phyloP scores from a whole-genome alignment of 2,888 invertebrate species.

The Chrysomela aeneicollis region DNA sequence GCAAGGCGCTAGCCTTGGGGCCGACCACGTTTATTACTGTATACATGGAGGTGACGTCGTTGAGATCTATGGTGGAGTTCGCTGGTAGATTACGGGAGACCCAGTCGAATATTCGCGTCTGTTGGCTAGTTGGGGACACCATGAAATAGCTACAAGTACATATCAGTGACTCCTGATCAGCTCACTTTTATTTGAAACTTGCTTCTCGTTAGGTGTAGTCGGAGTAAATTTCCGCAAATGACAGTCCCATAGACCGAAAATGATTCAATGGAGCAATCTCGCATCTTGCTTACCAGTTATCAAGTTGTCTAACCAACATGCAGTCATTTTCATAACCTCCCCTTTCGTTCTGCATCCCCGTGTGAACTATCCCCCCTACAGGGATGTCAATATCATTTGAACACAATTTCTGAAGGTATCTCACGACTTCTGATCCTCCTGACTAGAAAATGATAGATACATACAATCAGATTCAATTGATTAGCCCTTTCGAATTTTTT shows the following conservation, averaged over 20 bases:
- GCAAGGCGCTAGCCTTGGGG: constrained; percentile 71
- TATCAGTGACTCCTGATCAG: too few relatives aligned
- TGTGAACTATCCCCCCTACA: constrained; percentile 71
- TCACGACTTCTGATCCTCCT: constrained; percentile 66
- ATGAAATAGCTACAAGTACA: constrained; percentile 69
- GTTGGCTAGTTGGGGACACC: constrained; percentile 82
- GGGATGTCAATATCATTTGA: constrained; percentile 73
- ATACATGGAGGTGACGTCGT: constrained; percentile 77
- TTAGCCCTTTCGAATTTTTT: too few relatives aligned
- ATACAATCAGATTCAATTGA: constrained; percentile 4
- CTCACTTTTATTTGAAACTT: too few relatives aligned
- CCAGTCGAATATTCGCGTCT: constrained; percentile 77
- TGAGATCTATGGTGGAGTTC: constrained; percentile 67
- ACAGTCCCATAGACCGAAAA: too few relatives aligned
- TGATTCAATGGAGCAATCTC: too few relatives aligned
- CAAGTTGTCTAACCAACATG: constrained; percentile 70
- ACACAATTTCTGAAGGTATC: constrained; percentile 71
- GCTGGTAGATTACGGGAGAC: constrained; percentile 71
- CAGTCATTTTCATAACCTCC: constrained; percentile 80
- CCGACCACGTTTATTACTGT: constrained; percentile 76
- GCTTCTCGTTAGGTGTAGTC: too few relatives aligned
- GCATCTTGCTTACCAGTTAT: constrained; percentile 62
- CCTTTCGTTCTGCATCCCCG: constrained; percentile 75
- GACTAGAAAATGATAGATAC: constrained; percentile 61
- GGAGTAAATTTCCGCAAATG: too few relatives aligned